These are phyloP conservation scores for Riparia riparia DNA, from an alignment of 2,113 vertebrate species.

Conservation along the genomic window DNA sequence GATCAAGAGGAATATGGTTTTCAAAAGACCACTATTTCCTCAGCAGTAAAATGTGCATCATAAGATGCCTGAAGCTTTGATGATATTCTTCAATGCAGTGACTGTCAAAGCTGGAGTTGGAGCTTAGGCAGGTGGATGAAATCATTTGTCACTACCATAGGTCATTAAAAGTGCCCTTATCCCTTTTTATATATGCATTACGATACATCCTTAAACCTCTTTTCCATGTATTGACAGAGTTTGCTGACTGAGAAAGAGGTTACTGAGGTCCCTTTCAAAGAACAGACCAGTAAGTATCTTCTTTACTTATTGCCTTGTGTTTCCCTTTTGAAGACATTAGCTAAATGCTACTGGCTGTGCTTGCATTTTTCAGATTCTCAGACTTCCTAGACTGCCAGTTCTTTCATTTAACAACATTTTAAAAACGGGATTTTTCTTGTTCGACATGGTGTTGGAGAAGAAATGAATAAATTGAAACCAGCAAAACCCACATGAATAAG, in stretches of 20 bases:
- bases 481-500: background rate
- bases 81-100: background rate
- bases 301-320: background rate
- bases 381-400: background rate
- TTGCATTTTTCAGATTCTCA: background rate
- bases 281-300: background rate
- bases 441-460: background rate
- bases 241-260: background rate
- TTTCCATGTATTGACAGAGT: background rate
- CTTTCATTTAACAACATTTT: background rate
- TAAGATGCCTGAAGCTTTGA: conserved; percentile 6
- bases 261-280: background rate
- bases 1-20: background rate
- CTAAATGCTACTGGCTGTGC: background rate
- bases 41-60: background rate
- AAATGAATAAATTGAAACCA: background rate
- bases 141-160: background rate
- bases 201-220: background rate
- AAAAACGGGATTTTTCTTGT: background rate
- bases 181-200: background rate
- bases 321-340: background rate
- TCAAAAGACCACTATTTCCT: background rate
- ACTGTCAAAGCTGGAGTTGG: background rate
- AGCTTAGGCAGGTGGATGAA: background rate
- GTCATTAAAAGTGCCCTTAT: background rate